These are phyloP conservation scores for Polyodon spathula DNA, from an alignment of 2,113 vertebrate species.

Conservation along the genomic window DNA sequence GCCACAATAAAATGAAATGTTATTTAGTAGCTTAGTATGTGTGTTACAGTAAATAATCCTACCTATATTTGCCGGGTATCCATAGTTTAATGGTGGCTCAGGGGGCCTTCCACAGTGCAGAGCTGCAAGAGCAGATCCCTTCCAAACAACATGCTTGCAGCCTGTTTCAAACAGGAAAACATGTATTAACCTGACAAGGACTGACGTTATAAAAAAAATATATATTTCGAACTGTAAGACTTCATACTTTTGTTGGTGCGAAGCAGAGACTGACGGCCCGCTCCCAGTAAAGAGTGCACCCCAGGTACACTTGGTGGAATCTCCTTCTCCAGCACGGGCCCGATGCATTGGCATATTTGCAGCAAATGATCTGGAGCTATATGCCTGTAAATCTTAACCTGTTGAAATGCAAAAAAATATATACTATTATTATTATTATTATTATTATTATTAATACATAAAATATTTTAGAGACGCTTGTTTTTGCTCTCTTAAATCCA, in stretches of 20 bases:
- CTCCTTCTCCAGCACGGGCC: conserved; percentile 89
- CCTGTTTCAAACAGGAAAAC: conserved; percentile 56
- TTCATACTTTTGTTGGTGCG: conserved; percentile 92
- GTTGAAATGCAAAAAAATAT: conserved; percentile 30
- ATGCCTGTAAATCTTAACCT: conserved; percentile 92
- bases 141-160: conserved; percentile 97
- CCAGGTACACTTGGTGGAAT: conserved; percentile 93
- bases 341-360: conserved; percentile 87
- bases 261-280: conserved; percentile 90
- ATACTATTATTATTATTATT: too few relatives aligned
- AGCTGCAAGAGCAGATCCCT: conserved; percentile 90
- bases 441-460: too few relatives aligned
- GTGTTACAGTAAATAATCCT: conserved; percentile 39
- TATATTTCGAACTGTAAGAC: too few relatives aligned
- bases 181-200: too few relatives aligned
- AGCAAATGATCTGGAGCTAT: conserved; percentile 92
- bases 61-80: conserved; percentile 93
- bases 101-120: conserved; percentile 93
- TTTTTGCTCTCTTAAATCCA: too few relatives aligned
- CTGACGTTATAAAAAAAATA: too few relatives aligned
- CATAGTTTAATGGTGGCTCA: conserved; percentile 90
- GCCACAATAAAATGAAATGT: too few relatives aligned
- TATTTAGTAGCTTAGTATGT: too few relatives aligned
- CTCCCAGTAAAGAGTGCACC: conserved; percentile 86
- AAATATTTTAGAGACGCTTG: too few relatives aligned